Evolutionary conservation across 2,797 vertebrate genomes (phyloP).

Genomic region (Staurois parvus): DNA sequence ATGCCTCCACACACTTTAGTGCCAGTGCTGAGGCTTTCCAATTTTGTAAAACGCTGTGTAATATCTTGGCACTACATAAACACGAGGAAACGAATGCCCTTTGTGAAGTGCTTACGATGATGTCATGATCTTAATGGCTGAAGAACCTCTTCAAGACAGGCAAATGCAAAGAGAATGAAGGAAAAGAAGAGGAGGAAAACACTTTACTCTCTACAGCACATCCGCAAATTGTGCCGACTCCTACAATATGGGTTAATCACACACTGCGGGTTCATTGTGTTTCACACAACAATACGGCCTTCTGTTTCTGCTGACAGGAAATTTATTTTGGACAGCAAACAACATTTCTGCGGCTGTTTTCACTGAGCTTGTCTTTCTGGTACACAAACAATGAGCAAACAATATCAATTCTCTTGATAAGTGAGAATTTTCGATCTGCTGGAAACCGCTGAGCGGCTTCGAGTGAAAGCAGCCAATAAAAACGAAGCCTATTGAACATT

Average conservation of each 20-base stretch:
- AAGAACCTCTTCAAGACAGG: no score
- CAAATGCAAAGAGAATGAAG: neutral
- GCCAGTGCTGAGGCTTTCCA: no score
- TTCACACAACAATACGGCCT: conserved; percentile 5
- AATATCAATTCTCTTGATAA: conserved; percentile 25
- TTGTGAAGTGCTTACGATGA: no score
- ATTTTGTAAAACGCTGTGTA: no score
- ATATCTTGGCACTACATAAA: no score
- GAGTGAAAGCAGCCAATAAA: neutral
- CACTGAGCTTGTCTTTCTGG: conserved; percentile 6
- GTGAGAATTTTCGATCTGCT: conserved; percentile 13
- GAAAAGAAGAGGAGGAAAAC: neutral
- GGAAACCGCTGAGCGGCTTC: neutral
- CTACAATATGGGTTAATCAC: conserved; percentile 19
- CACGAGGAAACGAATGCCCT: no score
- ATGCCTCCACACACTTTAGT: no score
- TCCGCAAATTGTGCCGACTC: neutral
- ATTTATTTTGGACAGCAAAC: conserved; percentile 51
- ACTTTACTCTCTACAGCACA: neutral
- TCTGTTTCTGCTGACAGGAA: conserved; percentile 47
- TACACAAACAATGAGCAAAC: conserved; percentile 39
- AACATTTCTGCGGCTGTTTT: conserved; percentile 34
- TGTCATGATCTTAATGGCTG: no score
- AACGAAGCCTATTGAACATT: neutral
- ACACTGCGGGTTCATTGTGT: conserved; percentile 22